Base-by-base conservation (phyloP, 23 tunicate species). In the Ascidia mentula region DNA sequence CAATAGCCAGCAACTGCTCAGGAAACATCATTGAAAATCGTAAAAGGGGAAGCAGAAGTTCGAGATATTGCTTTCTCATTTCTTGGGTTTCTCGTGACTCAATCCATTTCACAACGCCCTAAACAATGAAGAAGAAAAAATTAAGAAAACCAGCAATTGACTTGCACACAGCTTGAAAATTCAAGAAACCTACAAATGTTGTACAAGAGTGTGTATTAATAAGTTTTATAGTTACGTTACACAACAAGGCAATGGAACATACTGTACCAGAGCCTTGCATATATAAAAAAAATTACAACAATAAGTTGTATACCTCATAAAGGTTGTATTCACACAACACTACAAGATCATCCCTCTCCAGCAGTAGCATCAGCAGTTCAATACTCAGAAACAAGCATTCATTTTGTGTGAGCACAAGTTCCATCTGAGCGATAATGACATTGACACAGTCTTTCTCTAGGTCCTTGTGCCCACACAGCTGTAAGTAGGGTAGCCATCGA, bases 1-100 rank as follows among this genome's bases (percentile, higher is more conserved):
- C 98, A 0, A 93, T 84, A 32, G 80, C 61, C 34, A 89, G n/a
- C 32, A 93, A 70, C 6, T 93, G 93, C 46, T 80, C 87, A 40
- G 98, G 89, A 59, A 82, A 72, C 98, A 93, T 93, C 93, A 93
- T 88, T 6, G 98, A 79, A 76, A 88, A 84, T 28, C 98, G 76
- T 17, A 93, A 84, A 6, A 84, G 76, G 13, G 87, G 84, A 40
- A 92, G 78, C 34, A 92, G 81, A 30, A 61, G 5, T 38, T 79
- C 69, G 6, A 85, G 39, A 65, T 70, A 72, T 24, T 86, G 69
- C 69, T 76, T 75, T 18, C 34, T 26, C 6, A 40, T 24, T 4
- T 69, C 82, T 30, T 74, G 36, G 33, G 17, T 74, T 38, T 75
- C 60, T 26, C 69, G 75, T 0, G 46, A 42, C 45, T 76, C 82